Base-by-base conservation (phyloP, 1,140 invertebrate genomes). In the Hetaerina americana region DNA sequence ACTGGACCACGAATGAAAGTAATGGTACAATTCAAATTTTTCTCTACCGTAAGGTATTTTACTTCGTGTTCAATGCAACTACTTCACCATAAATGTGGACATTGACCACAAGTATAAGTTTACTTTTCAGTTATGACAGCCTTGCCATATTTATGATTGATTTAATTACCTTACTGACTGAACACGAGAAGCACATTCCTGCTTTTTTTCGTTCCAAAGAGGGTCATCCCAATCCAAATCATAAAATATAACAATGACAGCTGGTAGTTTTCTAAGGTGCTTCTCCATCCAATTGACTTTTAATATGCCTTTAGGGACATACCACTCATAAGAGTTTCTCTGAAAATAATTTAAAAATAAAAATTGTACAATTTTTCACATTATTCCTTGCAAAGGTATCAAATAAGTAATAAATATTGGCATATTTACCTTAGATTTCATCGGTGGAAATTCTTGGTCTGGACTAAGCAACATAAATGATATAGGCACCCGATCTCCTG, bases 151-250 rank as follows among this genome's bases (percentile, higher is more conserved):
- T n/a, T n/a, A 57, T 57, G 40, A 57, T 12, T 12, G 10, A 27
- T 72, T 66, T 71, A 73, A 29, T 74, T 81, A 91, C 90, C 90
- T 90, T 68, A 97, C 85, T 26, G 90, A 89, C 80, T 97, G 92
- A n/a, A 98, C 89, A 78, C 90, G 87, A 0, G 90, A 91, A 5
- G 93, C 90, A 83, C 94, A 97, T 81, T 98, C 95, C 76, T 93
- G 89, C 78, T 94, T 94, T 78, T 93, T 97, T 76, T 97, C 95
- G 77, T 92, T 91, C 94, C 95, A 99, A 68, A 90, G 84, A 0
- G 87, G 82, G 82, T 98, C 95, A 80, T 96, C 94, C 97, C 97
- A 99, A 83, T 99, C 95, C 76, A 99, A 86, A 78, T 99, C 96
- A 81, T 94, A 95, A 80, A 99, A 99, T 40, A 96, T 86, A 8